Base-by-base conservation (phyloP, 2,113 vertebrate species). In the Macroglossus sobrinus region DNA sequence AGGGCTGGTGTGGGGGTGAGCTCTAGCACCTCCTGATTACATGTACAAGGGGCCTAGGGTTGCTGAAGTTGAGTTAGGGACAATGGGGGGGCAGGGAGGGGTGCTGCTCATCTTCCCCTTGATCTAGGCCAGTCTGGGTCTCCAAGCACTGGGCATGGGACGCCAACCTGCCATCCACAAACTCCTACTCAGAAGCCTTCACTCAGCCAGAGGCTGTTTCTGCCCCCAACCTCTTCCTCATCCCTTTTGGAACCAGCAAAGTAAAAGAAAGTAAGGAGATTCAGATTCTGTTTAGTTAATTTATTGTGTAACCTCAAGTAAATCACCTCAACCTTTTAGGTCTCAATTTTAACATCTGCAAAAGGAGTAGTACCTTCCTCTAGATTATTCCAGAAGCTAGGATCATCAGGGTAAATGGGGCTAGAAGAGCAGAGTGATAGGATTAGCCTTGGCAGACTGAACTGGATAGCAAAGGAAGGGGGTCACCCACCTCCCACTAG, bases 11-110 rank as follows among this genome's bases (percentile, higher is more conserved):
- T n/a, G 24, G 96, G 75, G 95, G 92, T 98, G 97, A 98, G 97
- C 98, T 97, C 96, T 95, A 91, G 89, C 21, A 93, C 97, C 98
- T 97, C 92, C 93, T 2, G 28, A 63, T 50, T 33, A 33, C n/a
- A 85, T 86, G 69, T 72, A 81, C 61, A 84, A 93, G 90, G 90
- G 14, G 55, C 87, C 72, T 40, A 1, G 18, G 50, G 68, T 76
- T 92, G 66, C 88, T 57, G 45, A 64, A 26, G 78, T 82, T 72
- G 10, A 26, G 28, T 11, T 8, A 15, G 22, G 11, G 9, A 35
- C 0, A 7, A 7, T n/a, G 16, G n/a, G 13, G 43, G 30, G 18
- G 13, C 47, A 8, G 45, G 9, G 5, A 22, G 30, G 45, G 28
- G 14, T 7, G 11, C 53, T 55, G 21, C 59, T 71, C 69, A n/a